A percentile compares a stretch with the other conserved stretches of the same genome.
Evolutionary conservation across 2,113 vertebrate genomes (phyloP).

Genomic region (Rhea americana): DNA sequence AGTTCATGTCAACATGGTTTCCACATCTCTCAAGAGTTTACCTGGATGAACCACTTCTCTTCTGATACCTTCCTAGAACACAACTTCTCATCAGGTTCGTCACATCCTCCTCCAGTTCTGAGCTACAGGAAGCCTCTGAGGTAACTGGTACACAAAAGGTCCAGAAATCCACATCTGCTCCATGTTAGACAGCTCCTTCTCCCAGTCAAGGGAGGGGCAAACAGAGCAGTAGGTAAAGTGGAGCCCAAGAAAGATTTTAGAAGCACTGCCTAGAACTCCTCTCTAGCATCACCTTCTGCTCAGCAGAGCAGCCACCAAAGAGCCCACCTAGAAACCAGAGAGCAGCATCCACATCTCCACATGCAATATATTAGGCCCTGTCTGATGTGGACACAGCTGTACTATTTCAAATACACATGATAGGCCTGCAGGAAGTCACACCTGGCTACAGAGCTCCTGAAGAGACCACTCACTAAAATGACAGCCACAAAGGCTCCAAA

Average conservation of each 20-base stretch:
- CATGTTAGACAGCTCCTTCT: no score
- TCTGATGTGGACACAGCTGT: neutral
- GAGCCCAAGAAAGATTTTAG: neutral
- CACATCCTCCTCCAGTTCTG: neutral
- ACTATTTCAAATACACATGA: neutral
- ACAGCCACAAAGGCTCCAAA: neutral
- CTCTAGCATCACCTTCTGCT: neutral
- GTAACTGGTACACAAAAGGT: neutral
- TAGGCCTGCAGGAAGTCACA: neutral
- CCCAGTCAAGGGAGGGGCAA: no score
- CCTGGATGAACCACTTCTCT: neutral
- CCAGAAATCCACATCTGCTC: neutral
- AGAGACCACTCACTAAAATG: neutral
- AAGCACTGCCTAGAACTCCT: neutral
- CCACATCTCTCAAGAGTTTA: neutral
- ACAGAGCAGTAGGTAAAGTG: no score
- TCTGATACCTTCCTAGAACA: neutral
- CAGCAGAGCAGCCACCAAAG: neutral
- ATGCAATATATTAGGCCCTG: neutral
- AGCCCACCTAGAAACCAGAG: neutral
- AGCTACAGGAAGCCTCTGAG: neutral
- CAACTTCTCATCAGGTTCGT: neutral
- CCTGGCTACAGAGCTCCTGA: neutral
- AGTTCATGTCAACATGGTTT: neutral
- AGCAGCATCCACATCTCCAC: neutral